Conservation (phyloP, 2,797 vertebrate genomes). For the Dicrostonyx torquatus region DNA sequence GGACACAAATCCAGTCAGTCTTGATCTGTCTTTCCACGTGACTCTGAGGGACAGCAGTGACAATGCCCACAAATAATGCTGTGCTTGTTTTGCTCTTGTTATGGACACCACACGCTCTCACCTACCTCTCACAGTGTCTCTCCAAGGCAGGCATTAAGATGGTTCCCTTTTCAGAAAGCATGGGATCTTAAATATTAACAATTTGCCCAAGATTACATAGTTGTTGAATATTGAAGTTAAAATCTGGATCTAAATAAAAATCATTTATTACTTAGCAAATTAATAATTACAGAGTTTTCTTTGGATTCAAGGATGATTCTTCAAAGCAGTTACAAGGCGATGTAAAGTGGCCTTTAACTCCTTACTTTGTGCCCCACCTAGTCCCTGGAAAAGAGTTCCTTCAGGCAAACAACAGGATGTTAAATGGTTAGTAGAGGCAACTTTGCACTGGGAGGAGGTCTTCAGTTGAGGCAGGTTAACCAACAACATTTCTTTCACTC, state of each 20-base stretch:
- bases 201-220: background rate
- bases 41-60: background rate
- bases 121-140: background rate
- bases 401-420: background rate
- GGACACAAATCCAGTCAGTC: background rate
- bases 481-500: background rate
- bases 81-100: constrained; percentile 5
- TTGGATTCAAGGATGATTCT: background rate
- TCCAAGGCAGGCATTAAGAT: background rate
- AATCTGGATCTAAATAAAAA: constrained; percentile 28
- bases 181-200: background rate
- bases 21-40: background rate
- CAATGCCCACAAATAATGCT: background rate
- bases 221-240: background rate
- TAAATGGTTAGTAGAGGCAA: background rate
- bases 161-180: background rate
- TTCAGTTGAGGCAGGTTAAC: background rate
- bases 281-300: background rate
- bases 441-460: too few relatives aligned
- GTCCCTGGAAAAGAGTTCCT: background rate
- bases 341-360: background rate
- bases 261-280: background rate
- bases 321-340: background rate
- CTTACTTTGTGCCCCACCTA: background rate
- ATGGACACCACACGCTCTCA: background rate